Conservation (phyloP, 2,797 vertebrate species). For the Manis pentadactyla region DNA sequence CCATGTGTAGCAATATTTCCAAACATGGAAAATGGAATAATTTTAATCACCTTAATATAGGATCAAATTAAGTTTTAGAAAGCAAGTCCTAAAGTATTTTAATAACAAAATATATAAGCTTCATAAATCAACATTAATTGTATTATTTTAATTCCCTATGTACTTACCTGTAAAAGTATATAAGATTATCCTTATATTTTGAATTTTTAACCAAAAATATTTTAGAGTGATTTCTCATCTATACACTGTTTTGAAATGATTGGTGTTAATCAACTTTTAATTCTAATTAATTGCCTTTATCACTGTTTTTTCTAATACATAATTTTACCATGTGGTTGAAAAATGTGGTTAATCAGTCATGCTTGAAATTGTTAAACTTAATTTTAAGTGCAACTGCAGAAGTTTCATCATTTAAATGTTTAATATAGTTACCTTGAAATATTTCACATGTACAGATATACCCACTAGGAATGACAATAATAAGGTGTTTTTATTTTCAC, state of each 20-base stretch:
- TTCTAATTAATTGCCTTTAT: neutral
- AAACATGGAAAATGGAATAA: neutral
- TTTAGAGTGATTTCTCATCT: neutral
- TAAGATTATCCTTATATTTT: neutral
- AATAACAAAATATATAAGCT: neutral
- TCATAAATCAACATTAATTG: conserved; percentile 57
- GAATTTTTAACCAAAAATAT: neutral
- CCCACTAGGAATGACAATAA: neutral
- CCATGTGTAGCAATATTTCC: neutral
- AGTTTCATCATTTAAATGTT: neutral
- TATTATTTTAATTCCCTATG: neutral
- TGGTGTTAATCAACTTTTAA: neutral
- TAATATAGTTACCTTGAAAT: neutral
- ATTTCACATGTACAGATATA: neutral
- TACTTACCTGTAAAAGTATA: neutral
- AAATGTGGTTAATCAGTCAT: neutral
- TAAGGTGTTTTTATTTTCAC: neutral
- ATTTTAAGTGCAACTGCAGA: neutral
- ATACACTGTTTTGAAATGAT: neutral
- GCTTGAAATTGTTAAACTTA: neutral
- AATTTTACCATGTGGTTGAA: neutral
- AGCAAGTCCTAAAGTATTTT: conserved; percentile 3
- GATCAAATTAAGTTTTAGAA: neutral
- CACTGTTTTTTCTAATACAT: neutral
- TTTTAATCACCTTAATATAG: neutral